Percentiles rank a stretch among this genome's conserved stretches.
Evolutionary conservation across 2,888 invertebrate species (phyloP).

Genomic region (Erebia ligea): DNA sequence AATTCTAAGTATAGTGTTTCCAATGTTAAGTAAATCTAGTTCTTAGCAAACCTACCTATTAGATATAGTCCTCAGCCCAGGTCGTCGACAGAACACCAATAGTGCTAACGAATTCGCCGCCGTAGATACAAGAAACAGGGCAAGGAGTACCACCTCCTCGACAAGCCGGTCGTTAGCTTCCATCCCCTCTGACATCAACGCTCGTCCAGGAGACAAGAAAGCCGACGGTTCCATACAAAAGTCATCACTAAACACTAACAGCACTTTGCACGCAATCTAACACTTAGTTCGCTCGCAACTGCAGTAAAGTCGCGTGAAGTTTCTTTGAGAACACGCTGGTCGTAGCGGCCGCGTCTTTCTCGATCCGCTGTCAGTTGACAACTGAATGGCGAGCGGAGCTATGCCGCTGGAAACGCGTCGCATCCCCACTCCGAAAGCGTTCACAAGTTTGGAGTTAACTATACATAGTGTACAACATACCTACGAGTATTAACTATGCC

Average conservation of each 20-base stretch:
- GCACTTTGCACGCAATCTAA: conserved; percentile 63
- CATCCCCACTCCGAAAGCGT: conserved; percentile 46
- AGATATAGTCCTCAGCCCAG: conserved; percentile 89
- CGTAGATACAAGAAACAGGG: conserved; percentile 85
- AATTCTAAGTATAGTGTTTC: background rate
- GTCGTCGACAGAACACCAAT: conserved; percentile 88
- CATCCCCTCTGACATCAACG: conserved; percentile 79
- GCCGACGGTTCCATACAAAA: conserved; percentile 67
- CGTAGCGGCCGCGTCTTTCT: conserved; percentile 77
- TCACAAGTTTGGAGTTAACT: conserved; percentile 8
- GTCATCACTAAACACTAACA: conserved; percentile 78
- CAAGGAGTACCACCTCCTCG: conserved; percentile 78
- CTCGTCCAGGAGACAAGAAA: conserved; percentile 75
- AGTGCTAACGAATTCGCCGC: conserved; percentile 88
- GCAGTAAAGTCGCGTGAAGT: conserved; percentile 79
- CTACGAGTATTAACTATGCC: background rate
- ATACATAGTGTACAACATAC: conserved; percentile 20
- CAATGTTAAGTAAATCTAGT: background rate
- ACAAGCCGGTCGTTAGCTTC: conserved; percentile 73
- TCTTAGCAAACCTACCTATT: conserved; percentile 85
- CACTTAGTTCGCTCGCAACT: conserved; percentile 68
- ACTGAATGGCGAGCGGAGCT: conserved; percentile 54
- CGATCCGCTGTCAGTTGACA: conserved; percentile 72
- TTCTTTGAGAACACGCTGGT: conserved; percentile 75
- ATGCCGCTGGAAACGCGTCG: conserved; percentile 54